These are phyloP conservation scores for Drosophila ficusphila DNA, from an alignment of 1,140 invertebrate genomes.

Conservation along the genomic window DNA sequence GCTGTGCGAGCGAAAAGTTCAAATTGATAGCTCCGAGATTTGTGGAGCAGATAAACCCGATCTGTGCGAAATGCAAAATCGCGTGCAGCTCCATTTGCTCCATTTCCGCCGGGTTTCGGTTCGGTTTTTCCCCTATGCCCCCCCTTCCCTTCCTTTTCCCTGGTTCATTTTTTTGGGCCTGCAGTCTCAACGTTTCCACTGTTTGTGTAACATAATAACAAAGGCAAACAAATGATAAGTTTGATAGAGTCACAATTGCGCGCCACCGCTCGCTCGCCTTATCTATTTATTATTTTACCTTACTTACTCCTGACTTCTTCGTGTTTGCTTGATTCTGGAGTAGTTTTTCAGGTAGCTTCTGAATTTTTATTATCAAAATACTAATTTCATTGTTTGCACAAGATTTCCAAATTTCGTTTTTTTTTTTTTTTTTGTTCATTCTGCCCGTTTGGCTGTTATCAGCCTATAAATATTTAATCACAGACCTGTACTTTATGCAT, in stretches of 20 bases:
- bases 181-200: constrained; percentile 45
- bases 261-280: constrained; percentile 50
- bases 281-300: constrained; percentile 71
- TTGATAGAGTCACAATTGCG: constrained; percentile 73
- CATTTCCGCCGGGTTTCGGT: constrained; percentile 11
- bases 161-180: constrained; percentile 17
- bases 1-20: constrained; percentile 65
- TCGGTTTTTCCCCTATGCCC: background rate
- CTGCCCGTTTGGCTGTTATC: constrained; percentile 69
- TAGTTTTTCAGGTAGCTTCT: constrained; percentile 75
- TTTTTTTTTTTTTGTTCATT: constrained; percentile 4
- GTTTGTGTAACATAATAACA: constrained; percentile 81
- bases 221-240: constrained; percentile 81
- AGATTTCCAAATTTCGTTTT: constrained; percentile 75
- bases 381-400: constrained; percentile 80
- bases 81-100: constrained; percentile 63
- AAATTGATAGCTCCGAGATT: constrained; percentile 78
- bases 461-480: constrained; percentile 82
- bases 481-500: constrained; percentile 71
- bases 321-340: constrained; percentile 33
- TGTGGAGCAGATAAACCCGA: constrained; percentile 67
- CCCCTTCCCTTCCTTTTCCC: too few species aligned
- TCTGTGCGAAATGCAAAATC: constrained; percentile 73
- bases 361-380: constrained; percentile 83
- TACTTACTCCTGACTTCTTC: constrained; percentile 18